Conservation (phyloP, 2,797 vertebrate species). For the Anabacerthia variegaticeps region DNA sequence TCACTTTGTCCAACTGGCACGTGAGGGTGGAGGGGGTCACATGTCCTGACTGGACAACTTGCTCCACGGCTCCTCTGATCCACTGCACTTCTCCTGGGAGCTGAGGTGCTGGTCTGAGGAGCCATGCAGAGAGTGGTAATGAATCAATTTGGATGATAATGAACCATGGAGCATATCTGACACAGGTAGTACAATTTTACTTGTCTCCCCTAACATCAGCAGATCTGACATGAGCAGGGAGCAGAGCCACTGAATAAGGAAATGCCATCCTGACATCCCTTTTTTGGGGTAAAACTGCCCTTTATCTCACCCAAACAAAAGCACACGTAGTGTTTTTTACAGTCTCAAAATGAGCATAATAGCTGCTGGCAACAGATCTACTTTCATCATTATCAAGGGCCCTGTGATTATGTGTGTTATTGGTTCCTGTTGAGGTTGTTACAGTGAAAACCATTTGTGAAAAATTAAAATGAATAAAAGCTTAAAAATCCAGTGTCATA, state of each 20-base stretch:
- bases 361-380: not conserved
- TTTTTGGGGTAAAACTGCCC: not conserved
- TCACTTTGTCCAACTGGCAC: not conserved
- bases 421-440: slow-evolving; percentile 43
- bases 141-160: not conserved
- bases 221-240: not conserved
- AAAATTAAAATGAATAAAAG: slow-evolving; percentile 41
- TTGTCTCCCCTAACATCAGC: not conserved
- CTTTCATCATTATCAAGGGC: slow-evolving; percentile 27
- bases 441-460: slow-evolving; percentile 5
- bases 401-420: not conserved
- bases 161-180: not conserved
- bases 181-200: not conserved
- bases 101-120: not conserved
- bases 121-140: not conserved
- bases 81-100: not conserved
- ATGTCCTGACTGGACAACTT: not conserved
- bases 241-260: not conserved
- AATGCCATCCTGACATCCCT: not conserved
- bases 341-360: not conserved
- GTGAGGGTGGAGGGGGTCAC: rapidly evolving
- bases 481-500: not conserved
- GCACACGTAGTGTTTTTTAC: not conserved
- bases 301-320: slow-evolving; percentile 8
- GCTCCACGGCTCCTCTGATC: not conserved